These are phyloP conservation scores for Fragum whitleyi DNA, from an alignment of 2,888 invertebrate species.

Conservation along the genomic window DNA sequence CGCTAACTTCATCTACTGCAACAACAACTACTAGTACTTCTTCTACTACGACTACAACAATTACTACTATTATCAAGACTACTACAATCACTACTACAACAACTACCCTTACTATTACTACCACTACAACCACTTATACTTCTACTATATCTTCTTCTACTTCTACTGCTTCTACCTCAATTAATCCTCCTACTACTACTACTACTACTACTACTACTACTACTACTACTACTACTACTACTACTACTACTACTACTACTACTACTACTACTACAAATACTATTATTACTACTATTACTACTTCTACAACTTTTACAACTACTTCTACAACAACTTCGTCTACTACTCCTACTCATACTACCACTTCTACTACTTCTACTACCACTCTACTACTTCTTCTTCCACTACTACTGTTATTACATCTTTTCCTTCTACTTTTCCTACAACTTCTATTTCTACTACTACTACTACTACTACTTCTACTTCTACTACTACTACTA, in stretches of 20 bases:
- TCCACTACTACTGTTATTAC: slow-evolving; percentile 15
- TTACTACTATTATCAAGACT: slow-evolving; percentile 17
- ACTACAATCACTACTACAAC: slow-evolving; percentile 9
- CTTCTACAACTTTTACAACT: slow-evolving; percentile 21
- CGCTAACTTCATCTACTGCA: slow-evolving; percentile 21
- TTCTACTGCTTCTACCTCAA: not conserved
- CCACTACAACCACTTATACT: slow-evolving; percentile 9
- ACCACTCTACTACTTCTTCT: not conserved
- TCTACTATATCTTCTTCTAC: slow-evolving; percentile 15
- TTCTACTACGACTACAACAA: slow-evolving; percentile 25
- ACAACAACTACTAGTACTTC: slow-evolving; percentile 34
- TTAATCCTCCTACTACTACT: slow-evolving; percentile 17
- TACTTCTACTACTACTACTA: slow-evolving; percentile 31
- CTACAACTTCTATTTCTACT: slow-evolving; percentile 13
- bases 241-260: slow-evolving; percentile 31
- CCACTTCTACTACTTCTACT: slow-evolving; percentile 6
- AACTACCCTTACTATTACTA: slow-evolving; percentile 7
- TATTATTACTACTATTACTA: slow-evolving; percentile 25
- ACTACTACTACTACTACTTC: slow-evolving; percentile 26
- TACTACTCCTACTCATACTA: slow-evolving; percentile 26
- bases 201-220: slow-evolving; percentile 32
- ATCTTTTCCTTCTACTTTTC: slow-evolving; percentile 3
- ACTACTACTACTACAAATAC: slow-evolving; percentile 29
- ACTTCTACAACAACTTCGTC: slow-evolving; percentile 23
- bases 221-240: slow-evolving; percentile 35